Base-by-base conservation (phyloP, 2,888 invertebrate species). In the Calliphora vomitoria region DNA sequence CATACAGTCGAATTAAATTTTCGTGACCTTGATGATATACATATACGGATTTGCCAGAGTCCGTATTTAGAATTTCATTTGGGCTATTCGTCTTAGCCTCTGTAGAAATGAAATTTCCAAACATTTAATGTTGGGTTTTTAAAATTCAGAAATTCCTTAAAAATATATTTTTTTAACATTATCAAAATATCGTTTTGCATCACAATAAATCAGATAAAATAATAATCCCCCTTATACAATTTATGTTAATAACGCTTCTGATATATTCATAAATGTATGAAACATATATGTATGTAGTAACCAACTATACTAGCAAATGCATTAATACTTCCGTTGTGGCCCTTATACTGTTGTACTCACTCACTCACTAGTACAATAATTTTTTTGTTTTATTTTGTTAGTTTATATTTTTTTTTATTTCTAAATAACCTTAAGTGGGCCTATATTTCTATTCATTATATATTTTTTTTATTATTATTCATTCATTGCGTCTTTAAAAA, bases 401-500 rank as follows among this genome's bases (percentile, higher is more conserved):
- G n/a, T 47, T 50, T 53, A 35, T 18, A 11, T 53, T 18, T 53
- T 68, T n/a, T 44, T 64, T 64, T 13, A 66, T 20, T 44, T 66
- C n/a, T 15, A 62, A 83, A 66, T 47, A 66, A 66, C 55, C 78
- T 64, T 72, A 78, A 78, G 64, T 66, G 55, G 64, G 41, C 62
- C 76, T 71, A 68, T 31, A 74, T 76, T 82, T 60, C 58, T 75
- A 38, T 75, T 47, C 47, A 60, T 60, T 35, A 60, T 68, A 25
- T 25, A 25, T 66, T 44, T 47, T 68, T 60, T 68, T 60, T 25
- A 5, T 55, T 83, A 35, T 62, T 44, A 62, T 55, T 76, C 53
- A 78, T 64, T 64, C 64, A 64, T 83, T 53, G 20, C 53, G 41
- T 60, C n/a, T 69, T 79, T 44, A 69, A 72, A 78, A 60, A 69